Evolutionary conservation across 1,140 invertebrate genomes (phyloP), one percentile per base, ranked within the genome.

Genomic region (Dryas iulia): DNA sequence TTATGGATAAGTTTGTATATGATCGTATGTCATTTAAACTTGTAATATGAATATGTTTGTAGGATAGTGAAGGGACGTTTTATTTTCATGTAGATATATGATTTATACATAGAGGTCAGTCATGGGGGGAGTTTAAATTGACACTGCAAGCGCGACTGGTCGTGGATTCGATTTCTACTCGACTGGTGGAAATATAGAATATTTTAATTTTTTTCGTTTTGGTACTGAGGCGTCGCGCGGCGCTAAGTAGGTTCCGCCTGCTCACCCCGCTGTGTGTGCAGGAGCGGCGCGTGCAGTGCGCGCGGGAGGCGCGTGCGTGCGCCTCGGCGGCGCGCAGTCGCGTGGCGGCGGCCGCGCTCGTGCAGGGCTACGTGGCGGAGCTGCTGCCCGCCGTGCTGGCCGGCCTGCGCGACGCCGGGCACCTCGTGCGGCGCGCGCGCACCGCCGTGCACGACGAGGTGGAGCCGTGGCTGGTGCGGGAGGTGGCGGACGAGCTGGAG

Each of bases 381-480:
- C 92, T 98, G 76, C 94, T 98, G 76, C 97, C 97, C 14, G 93
- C 94, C 26, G 96, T 97, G 47, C 94, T 98, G 61, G 95, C 96
- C 75, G 95, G 94, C 33, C 93, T 98, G 26, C 94, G 95, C 71
- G 94, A 95, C 76, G 95, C 96, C 79, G 96, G 96, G 1, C 96
- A 95, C 84, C 93, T 97, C 69, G 88, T 94, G 77, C 95, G 96
- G 79, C 94, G 95, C 54, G 94, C 96, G 63, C 94, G 95, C 83
- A 87, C 94, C 91, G 95, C 95, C 81, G 92, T 96, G 0, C 96
- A 97, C 79, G 95, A 96, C 76, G 94, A 94, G 53, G 96, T 97
- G 85, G 95, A 97, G 93, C 96, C 96, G n/a, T 98, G 97, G 97
- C 89, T 98, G 68, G 95, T 97, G 87, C 94, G 95, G 12, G 96